These are phyloP conservation scores for Zootoca vivipara DNA, from an alignment of 2,113 vertebrate species.

Conservation along the genomic window DNA sequence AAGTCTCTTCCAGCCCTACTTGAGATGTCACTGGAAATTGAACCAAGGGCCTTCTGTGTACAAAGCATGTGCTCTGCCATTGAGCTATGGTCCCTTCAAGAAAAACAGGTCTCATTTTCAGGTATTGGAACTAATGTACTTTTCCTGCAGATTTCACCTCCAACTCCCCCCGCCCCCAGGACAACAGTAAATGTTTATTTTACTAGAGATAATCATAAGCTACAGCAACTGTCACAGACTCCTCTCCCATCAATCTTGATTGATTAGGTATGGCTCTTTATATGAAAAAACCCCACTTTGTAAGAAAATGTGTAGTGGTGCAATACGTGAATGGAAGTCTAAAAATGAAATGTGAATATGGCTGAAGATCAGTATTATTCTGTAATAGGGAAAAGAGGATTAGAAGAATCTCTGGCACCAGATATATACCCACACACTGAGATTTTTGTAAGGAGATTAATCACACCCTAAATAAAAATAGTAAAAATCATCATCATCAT, in stretches of 20 bases:
- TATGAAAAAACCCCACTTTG: conserved; percentile 49
- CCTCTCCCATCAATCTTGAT: conserved; percentile 44
- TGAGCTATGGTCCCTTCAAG: too few relatives aligned
- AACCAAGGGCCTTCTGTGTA: too few relatives aligned
- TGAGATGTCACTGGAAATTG: too few relatives aligned
- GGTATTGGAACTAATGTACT: background rate
- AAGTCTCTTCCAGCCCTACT: too few relatives aligned
- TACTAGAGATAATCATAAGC: conserved; percentile 27
- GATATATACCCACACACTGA: conserved; percentile 18
- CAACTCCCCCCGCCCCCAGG: background rate
- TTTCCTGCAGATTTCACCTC: background rate
- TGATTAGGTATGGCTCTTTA: conserved; percentile 43
- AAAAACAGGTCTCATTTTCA: background rate
- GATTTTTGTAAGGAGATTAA: conserved; percentile 44
- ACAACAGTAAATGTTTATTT: background rate
- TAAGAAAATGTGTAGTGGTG: conserved; percentile 40
- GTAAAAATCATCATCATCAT: background rate
- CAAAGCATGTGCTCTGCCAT: too few relatives aligned
- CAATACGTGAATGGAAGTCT: conserved; percentile 36
- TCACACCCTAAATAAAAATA: conserved; percentile 33
- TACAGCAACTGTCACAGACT: conserved; percentile 36
- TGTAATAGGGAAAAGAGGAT: conserved; percentile 49
- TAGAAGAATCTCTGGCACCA: conserved; percentile 45
- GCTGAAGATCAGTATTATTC: conserved; percentile 1
- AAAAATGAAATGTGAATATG: conserved; percentile 40